These are phyloP conservation scores for Arizona elegans DNA, from an alignment of 2,113 vertebrate genomes.

Conservation along the genomic window DNA sequence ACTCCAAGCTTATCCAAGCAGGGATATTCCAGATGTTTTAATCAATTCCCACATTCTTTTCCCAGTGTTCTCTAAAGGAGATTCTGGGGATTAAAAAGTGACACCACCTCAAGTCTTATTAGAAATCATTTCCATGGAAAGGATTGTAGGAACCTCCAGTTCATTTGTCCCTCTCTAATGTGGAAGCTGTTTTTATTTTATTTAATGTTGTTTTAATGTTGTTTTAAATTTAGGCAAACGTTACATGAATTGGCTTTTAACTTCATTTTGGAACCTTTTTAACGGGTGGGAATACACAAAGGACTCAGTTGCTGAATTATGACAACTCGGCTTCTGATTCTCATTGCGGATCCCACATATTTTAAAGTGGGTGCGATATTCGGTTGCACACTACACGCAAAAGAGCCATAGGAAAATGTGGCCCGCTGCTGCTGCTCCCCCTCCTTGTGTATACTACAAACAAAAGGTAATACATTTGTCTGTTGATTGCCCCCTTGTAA, in stretches of 20 bases:
- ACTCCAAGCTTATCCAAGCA: no score
- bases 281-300: background rate
- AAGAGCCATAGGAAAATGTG: slow-evolving; percentile 39
- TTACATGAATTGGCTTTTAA: accelerated
- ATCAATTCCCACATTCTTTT: background rate
- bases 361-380: slow-evolving; percentile 46
- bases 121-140: background rate
- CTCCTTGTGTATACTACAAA: background rate
- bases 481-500: slow-evolving; percentile 66
- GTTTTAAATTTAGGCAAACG: background rate
- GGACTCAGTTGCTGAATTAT: background rate
- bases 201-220: background rate
- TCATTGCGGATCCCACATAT: background rate
- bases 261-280: background rate
- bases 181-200: background rate
- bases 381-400: slow-evolving; percentile 40
- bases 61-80: background rate
- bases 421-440: background rate
- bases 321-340: background rate
- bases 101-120: background rate
- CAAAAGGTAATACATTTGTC: slow-evolving; percentile 61
- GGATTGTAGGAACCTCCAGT: accelerated
- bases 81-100: background rate
- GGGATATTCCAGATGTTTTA: no score
- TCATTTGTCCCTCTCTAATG: accelerated